Evolutionary conservation across 2,888 invertebrate species (phyloP).

Genomic region (Cosmia trapezina): DNA sequence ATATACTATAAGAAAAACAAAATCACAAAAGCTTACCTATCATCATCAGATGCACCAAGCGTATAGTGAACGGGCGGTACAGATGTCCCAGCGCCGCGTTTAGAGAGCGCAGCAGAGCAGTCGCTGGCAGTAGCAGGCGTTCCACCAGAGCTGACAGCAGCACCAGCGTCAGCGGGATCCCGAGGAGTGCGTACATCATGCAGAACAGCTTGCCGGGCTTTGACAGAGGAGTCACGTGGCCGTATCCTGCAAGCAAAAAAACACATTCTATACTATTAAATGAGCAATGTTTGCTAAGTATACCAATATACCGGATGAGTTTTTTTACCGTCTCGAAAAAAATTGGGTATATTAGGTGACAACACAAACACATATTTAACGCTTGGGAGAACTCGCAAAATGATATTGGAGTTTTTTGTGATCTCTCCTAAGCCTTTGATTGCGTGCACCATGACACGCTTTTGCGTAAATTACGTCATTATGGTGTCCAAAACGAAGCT

Average conservation of each 20-base stretch:
- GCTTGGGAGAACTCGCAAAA: too few relatives aligned
- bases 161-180: slow-evolving; percentile 96
- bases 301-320: too few relatives aligned
- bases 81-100: slow-evolving; percentile 93
- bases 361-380: too few relatives aligned
- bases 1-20: not conserved
- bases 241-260: slow-evolving; percentile 92
- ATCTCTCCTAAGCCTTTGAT: too few relatives aligned
- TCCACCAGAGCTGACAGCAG: slow-evolving; percentile 95
- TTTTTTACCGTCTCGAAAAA: too few relatives aligned
- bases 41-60: slow-evolving; percentile 93
- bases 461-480: too few relatives aligned
- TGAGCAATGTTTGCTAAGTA: too few relatives aligned
- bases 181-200: slow-evolving; percentile 95
- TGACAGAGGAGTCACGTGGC: slow-evolving; percentile 96
- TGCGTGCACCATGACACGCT: too few relatives aligned
- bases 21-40: slow-evolving; percentile 87
- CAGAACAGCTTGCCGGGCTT: slow-evolving; percentile 96
- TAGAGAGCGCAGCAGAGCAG: slow-evolving; percentile 92
- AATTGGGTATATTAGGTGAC: too few relatives aligned
- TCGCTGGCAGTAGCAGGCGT: slow-evolving; percentile 94
- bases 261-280: too few relatives aligned
- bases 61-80: slow-evolving; percentile 93
- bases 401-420: too few relatives aligned
- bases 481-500: too few relatives aligned